phyloP scores from a whole-genome alignment of 2,113 vertebrate genomes.

The Pteropus alecto region DNA sequence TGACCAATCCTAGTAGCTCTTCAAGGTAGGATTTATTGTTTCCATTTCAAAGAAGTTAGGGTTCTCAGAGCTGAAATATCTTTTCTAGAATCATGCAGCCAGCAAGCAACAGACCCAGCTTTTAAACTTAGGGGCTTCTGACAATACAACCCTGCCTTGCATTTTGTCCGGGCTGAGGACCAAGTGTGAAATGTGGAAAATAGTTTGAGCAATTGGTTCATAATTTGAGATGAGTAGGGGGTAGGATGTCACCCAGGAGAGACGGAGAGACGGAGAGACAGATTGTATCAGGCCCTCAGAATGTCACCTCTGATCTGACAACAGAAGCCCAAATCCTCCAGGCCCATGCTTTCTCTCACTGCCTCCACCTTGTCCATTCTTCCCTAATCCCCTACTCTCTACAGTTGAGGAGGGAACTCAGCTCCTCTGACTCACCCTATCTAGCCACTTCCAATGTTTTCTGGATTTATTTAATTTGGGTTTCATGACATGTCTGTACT shows the following conservation, averaged over 20 bases:
- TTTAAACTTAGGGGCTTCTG: not conserved
- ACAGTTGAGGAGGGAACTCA: not conserved
- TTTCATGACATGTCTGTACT: not conserved
- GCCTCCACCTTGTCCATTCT: not conserved
- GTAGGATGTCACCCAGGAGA: not conserved
- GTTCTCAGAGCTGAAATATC: not conserved
- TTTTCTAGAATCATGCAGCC: not conserved
- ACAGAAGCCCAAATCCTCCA: not conserved
- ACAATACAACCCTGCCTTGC: not conserved
- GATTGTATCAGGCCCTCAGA: not conserved
- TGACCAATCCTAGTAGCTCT: not conserved
- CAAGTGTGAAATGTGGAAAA: not conserved
- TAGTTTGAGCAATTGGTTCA: not conserved
- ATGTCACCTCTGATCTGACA: not conserved
- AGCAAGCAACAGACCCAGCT: not conserved
- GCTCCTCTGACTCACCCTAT: not conserved
- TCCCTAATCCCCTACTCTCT: not conserved
- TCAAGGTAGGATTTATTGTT: not conserved
- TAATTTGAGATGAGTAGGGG: not conserved
- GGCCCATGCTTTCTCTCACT: not conserved
- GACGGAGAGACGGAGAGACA: not conserved
- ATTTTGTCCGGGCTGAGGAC: not conserved
- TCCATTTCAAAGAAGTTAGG: not conserved
- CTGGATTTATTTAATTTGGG: slow-evolving; percentile 33
- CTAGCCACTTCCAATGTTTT: not conserved